Base-by-base conservation (phyloP, 2,888 invertebrate species). In the Encarsia formosa region DNA sequence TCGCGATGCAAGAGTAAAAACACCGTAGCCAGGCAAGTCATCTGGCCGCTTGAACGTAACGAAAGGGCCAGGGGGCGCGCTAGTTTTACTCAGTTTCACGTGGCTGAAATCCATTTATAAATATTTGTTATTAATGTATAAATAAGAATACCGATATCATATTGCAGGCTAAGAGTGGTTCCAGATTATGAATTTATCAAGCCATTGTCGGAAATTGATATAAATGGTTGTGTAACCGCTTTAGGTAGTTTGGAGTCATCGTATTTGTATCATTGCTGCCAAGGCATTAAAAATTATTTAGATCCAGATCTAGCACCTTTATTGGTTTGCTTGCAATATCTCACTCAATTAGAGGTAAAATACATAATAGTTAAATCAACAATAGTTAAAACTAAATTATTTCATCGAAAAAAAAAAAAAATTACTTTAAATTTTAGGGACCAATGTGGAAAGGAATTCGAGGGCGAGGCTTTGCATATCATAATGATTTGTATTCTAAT, bases 371-470 rank as follows among this genome's bases (percentile, higher is more conserved):
- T 23, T 18, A 20, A n/a, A 3, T 11, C 16, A 5, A 34, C 34
- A n/a, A 6, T 11, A 6, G 11, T 8, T n/a, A n/a, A n/a, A n/a
- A n/a, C n/a, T n/a, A n/a, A n/a, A n/a, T n/a, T n/a, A n/a, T n/a
- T n/a, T n/a, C n/a, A n/a, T n/a, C n/a, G n/a, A n/a, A n/a, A n/a
- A n/a, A n/a, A n/a, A n/a, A n/a, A n/a, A n/a, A n/a, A n/a, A n/a
- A n/a, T n/a, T n/a, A n/a, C n/a, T n/a, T n/a, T n/a, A n/a, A n/a
- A n/a, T 24, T 32, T n/a, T 72, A 87, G 86, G 92, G 93, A 45
- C 91, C 92, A 22, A 84, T 93, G 84, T 93, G 91, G 90, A 82
- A 85, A 45, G 82, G 87, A 70, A 87, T 95, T 59, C 81, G 95
- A 61, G 94, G 94, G 32, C 83, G 85, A 65, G 94, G 94, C 1